A percentile compares a stretch with the other conserved stretches of the same genome.
Evolutionary conservation across 2,113 vertebrate species (phyloP).

Genomic region (Mungos mungo): DNA sequence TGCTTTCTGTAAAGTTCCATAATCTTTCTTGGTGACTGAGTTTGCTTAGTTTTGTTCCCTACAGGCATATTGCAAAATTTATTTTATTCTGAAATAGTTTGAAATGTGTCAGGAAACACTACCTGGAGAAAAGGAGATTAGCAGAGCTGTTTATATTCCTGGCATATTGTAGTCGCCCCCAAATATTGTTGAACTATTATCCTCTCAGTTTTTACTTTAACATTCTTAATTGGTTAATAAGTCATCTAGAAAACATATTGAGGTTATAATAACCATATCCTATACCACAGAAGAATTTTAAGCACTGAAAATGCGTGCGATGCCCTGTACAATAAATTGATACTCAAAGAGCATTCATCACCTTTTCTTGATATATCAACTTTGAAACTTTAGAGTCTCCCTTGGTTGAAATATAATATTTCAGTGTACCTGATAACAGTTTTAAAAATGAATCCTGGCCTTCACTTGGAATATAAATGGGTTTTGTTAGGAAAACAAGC

Average conservation of each 20-base stretch:
- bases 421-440: background rate
- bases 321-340: background rate
- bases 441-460: conserved; percentile 45
- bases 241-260: conserved; percentile 29
- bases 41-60: conserved; percentile 19
- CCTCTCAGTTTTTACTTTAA: conserved; percentile 9
- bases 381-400: conserved; percentile 32
- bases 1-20: background rate
- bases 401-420: background rate
- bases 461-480: conserved; percentile 17
- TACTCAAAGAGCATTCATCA: background rate
- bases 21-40: background rate
- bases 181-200: conserved; percentile 41
- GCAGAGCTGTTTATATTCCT: conserved; percentile 52
- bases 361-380: background rate
- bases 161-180: background rate
- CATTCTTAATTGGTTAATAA: conserved; percentile 60
- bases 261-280: background rate
- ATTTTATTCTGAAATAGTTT: conserved; percentile 50
- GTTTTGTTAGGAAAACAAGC: conserved; percentile 61
- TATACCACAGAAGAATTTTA: background rate
- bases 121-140: conserved; percentile 57
- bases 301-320: background rate
- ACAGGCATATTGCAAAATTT: background rate
- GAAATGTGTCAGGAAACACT: conserved; percentile 40